Base-by-base conservation (phyloP, 2,888 invertebrate species). In the Apamea epomidion region DNA sequence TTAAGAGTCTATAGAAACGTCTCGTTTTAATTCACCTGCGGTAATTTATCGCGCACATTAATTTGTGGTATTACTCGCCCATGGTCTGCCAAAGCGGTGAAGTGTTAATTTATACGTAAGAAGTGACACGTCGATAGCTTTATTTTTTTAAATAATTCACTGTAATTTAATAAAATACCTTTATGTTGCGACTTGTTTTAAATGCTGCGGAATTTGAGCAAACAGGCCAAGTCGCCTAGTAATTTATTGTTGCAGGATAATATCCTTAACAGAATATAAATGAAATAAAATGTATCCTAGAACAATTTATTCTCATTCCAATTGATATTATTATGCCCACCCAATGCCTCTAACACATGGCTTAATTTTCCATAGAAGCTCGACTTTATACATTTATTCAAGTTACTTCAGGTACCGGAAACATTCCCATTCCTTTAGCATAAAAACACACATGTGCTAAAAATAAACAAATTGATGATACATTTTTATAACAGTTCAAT, bases 21-120 rank as follows among this genome's bases (percentile, higher is more conserved):
- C 83, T 80, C 65, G 85, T 83, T 85, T 85, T 86, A 86, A 87
- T 88, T 89, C 90, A 92, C 86, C 91, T 91, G 90, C 83, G 65
- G 80, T 88, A 84, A 91, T 90, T 90, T 91, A 90, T 91, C 71
- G 82, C 71, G 78, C 60, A 83, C 85, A 75, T 90, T 87, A 89
- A 88, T 89, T 90, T 87, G 84, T 85, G 81, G 84, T 82, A 85
- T 87, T 88, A 91, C 88, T 88, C 76, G 74, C 77, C 74, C 48
- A 86, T 86, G 78, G 83, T 83, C 88, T 87, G 80, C 87, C 42
- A 71, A 73, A 81, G 80, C 74, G 69, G 73, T 81, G 81, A 88
- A 86, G 84, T 82, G 84, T 88, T 88, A 82, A 89, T 88, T 82
- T 87, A 89, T 85, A 70, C 62, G 71, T 76, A 70, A 71, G 76